Conservation (phyloP, 2,113 vertebrate genomes). For the Regulus satrapa region DNA sequence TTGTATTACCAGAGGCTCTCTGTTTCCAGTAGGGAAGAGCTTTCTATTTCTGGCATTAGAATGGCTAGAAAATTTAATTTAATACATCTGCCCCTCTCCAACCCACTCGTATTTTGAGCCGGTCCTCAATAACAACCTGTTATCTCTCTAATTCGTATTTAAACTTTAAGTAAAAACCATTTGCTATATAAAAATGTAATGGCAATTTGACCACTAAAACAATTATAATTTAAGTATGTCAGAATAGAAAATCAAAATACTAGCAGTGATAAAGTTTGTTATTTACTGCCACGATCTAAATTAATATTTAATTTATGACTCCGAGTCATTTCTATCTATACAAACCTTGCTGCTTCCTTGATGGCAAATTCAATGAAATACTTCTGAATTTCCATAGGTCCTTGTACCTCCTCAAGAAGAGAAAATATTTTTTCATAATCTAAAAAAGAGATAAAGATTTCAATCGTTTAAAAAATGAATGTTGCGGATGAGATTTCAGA, state of each 20-base stretch:
- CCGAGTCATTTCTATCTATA: background rate
- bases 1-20: background rate
- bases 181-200: background rate
- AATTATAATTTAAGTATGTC: background rate
- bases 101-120: background rate
- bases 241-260: background rate
- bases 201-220: background rate
- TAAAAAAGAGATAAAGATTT: slow-evolving; percentile 48
- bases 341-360: slow-evolving; percentile 93
- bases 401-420: slow-evolving; percentile 91
- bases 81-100: background rate
- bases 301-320: background rate
- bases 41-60: background rate
- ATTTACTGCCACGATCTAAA: background rate
- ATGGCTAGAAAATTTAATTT: background rate
- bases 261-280: background rate
- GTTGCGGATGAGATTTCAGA: background rate
- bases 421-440: slow-evolving; percentile 88
- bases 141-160: background rate
- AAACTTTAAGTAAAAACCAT: background rate
- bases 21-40: background rate
- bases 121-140: background rate
- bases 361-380: slow-evolving; percentile 95
- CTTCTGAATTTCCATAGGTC: slow-evolving; percentile 84
- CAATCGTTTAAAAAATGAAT: background rate